phyloP scores from a whole-genome alignment of 2,113 vertebrate species.

The Grus americana region DNA sequence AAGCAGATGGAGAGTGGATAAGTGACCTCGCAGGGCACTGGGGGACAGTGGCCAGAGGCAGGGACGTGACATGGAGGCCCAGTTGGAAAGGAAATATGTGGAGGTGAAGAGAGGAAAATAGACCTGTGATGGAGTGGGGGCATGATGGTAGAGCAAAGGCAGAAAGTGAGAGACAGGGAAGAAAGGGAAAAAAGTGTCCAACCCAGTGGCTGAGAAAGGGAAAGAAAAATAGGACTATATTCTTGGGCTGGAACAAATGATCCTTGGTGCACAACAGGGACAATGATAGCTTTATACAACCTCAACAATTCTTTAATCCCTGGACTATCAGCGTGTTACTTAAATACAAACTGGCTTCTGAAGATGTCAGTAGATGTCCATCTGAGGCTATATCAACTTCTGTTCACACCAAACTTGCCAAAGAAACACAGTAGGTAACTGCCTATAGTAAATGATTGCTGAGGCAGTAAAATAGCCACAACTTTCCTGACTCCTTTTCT shows the following conservation, averaged over 20 bases:
- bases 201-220: not conserved
- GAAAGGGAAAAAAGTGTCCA: not conserved
- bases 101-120: not conserved
- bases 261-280: not conserved
- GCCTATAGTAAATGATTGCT: not conserved
- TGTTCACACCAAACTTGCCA: constrained; percentile 1
- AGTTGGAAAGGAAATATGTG: not conserved
- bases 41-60: not conserved
- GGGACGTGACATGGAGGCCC: not conserved
- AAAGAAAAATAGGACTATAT: not conserved
- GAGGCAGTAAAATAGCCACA: not conserved
- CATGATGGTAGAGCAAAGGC: fast-evolving
- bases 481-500: not conserved
- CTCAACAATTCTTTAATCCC: not conserved
- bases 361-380: not conserved
- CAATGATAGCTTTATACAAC: not conserved
- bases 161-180: not conserved
- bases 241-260: not conserved
- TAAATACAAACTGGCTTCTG: not conserved
- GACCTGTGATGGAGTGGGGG: not conserved
- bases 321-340: not conserved
- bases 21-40: not conserved
- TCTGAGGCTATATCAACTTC: not conserved
- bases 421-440: not conserved
- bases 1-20: not conserved